phyloP scores from a whole-genome alignment of 2,113 vertebrate species.

The Prolemur simus region DNA sequence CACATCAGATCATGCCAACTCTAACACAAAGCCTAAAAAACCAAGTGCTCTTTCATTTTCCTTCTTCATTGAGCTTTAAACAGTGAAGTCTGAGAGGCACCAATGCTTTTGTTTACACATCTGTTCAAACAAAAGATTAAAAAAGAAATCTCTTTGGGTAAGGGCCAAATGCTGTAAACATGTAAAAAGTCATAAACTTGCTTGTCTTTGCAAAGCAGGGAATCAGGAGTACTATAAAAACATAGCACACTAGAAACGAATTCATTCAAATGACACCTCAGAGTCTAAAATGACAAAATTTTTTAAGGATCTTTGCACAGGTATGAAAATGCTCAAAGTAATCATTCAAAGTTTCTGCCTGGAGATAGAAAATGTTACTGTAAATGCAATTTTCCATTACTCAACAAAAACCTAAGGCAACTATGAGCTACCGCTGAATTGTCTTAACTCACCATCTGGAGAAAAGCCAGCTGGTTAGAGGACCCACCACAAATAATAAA shows the following conservation, averaged over 20 bases:
- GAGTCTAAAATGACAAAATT: constrained; percentile 54
- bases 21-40: constrained; percentile 15
- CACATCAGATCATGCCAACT: background rate
- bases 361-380: constrained; percentile 53
- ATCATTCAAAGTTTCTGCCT: constrained; percentile 57
- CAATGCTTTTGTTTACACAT: constrained; percentile 74
- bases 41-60: constrained; percentile 49
- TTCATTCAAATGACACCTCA: constrained; percentile 61
- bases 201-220: constrained; percentile 73
- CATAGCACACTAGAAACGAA: constrained; percentile 68
- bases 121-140: constrained; percentile 79
- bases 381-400: constrained; percentile 58
- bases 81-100: constrained; percentile 53
- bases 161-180: constrained; percentile 73
- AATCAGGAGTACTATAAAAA: constrained; percentile 64
- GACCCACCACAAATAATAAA: constrained; percentile 57
- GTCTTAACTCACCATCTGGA: constrained; percentile 30
- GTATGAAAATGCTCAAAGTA: constrained; percentile 61
- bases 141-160: constrained; percentile 70
- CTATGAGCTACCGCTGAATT: constrained; percentile 29
- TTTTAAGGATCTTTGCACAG: constrained; percentile 43
- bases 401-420: constrained; percentile 55
- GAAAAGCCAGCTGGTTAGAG: constrained; percentile 62
- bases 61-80: constrained; percentile 63
- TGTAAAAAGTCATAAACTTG: constrained; percentile 63